A percentile compares a stretch with the other conserved stretches of the same genome.
These are phyloP conservation scores for Hippasteria phrygiana DNA, from an alignment of 53 echinoderm and acorn worm genomes.

Conservation along the genomic window DNA sequence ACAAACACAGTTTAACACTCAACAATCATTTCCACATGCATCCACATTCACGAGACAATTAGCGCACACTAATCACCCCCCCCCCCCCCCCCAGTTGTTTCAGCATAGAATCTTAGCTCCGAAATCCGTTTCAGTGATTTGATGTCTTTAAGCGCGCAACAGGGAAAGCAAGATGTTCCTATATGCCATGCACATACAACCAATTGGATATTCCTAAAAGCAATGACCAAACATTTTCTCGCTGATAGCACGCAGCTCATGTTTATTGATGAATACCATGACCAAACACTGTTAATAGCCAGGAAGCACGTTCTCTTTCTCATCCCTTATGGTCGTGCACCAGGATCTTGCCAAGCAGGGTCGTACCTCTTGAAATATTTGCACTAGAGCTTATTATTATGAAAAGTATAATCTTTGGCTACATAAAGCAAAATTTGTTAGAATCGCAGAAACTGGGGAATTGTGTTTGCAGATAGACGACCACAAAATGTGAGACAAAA, in stretches of 20 bases:
- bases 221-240: constrained; percentile 10
- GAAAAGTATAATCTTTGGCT: no score
- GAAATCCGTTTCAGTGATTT: neutral
- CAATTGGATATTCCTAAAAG: constrained; percentile 11
- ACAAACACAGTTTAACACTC: no score
- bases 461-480: no score
- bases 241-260: neutral
- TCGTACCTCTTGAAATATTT: no score
- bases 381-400: no score
- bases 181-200: neutral
- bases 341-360: no score
- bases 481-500: neutral
- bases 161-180: neutral
- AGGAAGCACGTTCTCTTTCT: neutral
- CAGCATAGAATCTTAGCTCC: neutral
- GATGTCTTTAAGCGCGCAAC: neutral
- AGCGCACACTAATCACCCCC: no score
- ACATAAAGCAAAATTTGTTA: no score
- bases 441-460: no score
- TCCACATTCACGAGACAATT: no score
- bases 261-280: neutral
- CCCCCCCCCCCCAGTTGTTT: no score
- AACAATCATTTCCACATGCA: no score
- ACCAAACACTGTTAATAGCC: neutral
- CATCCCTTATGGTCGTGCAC: neutral